Percentiles rank a stretch among this genome's conserved stretches.
Evolutionary conservation across 2,797 vertebrate genomes (phyloP).

Genomic region (Hydrocynus forskahlii): DNA sequence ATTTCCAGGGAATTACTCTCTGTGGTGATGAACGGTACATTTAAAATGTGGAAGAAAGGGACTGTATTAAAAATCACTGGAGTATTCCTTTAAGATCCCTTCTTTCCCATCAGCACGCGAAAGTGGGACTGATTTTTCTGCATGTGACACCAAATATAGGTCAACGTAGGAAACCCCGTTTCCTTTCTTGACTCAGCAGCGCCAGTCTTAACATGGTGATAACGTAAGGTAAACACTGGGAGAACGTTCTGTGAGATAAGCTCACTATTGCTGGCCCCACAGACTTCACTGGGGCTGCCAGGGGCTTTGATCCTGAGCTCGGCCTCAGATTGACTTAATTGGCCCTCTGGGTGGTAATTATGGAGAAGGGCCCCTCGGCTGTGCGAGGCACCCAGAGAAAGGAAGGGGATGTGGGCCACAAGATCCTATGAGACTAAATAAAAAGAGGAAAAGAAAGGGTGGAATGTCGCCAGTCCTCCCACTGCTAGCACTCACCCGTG

Average conservation of each 20-base stretch:
- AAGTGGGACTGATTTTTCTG: background rate
- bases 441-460: conserved; percentile 17
- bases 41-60: background rate
- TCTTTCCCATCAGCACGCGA: background rate
- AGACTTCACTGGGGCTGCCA: conserved; percentile 40
- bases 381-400: conserved; percentile 30
- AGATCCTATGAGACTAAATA: conserved; percentile 36
- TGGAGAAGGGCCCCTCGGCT: conserved; percentile 48
- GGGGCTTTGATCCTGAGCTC: conserved; percentile 70
- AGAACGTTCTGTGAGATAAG: conserved; percentile 11
- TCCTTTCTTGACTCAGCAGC: conserved; percentile 7
- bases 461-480: conserved; percentile 19
- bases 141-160: conserved; percentile 32
- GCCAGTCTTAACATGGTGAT: background rate
- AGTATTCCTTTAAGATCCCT: background rate
- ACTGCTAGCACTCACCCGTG: conserved; percentile 18
- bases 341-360: conserved; percentile 72
- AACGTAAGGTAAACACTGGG: conserved; percentile 10
- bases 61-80: background rate
- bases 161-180: background rate
- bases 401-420: conserved; percentile 29
- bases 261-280: conserved; percentile 50
- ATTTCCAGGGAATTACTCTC: too few species aligned
- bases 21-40: background rate
- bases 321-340: conserved; percentile 74